Evolutionary conservation across 2,888 invertebrate genomes (phyloP), one percentile per base, ranked within the genome.

Genomic region (Diarsia rubi): DNA sequence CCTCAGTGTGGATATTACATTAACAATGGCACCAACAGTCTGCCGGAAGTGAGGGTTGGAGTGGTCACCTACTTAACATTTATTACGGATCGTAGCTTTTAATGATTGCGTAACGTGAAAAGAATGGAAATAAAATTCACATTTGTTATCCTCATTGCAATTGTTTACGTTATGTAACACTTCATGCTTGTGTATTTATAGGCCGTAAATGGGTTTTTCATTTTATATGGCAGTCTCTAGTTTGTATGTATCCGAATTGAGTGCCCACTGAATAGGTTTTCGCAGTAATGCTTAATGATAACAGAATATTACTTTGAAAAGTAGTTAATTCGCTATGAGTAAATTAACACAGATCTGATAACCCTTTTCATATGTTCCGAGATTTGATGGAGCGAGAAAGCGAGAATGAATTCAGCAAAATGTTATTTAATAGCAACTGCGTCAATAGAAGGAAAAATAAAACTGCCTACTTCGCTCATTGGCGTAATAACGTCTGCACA

Each of bases 31-130:
- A 76, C 67, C 78, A 81, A 85, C 79, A 87, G 81, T 82, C 74
- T 73, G 68, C 66, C 79, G 79, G 86, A 86, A 83, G 68, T 81
- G 67, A 78, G 78, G 68, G 78, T 75, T 73, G 81, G 87, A 83
- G 86, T 82, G 86, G 87, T 87, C 86, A 84, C 82, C 86, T 87
- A 85, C 83, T 87, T 85, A 81, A 85, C 73, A 86, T 86, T 87
- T 87, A 85, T 87, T 82, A 83, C 78, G 86, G 64, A 80, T 85
- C 75, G 79, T 62, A 81, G 82, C 76, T 67, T 80, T 85, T 80
- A 83, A 78, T 86, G 78, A 79, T 83, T 78, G 75, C 73, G 76
- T 67, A 80, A 81, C 72, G 72, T 71, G 63, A 57, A 86, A 74
- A 68, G 57, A 84, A 82, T 78, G 75, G 69, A 84, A 86, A 82